Evolutionary conservation across 2,797 vertebrate species (phyloP).

Genomic region (Lithobates pipiens): DNA sequence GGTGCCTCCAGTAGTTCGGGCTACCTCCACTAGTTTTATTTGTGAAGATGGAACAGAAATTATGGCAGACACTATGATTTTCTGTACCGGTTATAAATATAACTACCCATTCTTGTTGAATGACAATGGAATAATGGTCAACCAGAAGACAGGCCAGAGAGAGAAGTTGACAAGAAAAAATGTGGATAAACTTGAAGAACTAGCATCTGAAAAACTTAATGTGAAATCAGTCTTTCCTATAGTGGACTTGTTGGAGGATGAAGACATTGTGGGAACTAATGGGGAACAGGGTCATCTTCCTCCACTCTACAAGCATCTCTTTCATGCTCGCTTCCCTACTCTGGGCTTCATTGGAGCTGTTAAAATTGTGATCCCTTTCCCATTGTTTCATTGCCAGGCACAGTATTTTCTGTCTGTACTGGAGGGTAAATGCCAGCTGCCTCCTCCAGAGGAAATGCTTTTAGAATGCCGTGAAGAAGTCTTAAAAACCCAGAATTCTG

Average conservation of each 20-base stretch:
- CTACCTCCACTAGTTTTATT: slow-evolving; percentile 69
- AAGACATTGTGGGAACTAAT: slow-evolving; percentile 47
- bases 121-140: no score
- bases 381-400: slow-evolving; percentile 80
- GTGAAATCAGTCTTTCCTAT: not conserved
- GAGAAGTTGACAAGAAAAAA: not conserved
- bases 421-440: slow-evolving; percentile 71
- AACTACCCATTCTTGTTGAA: slow-evolving; percentile 74
- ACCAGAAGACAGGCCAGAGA: not conserved
- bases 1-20: slow-evolving; percentile 63
- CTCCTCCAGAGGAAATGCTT: slow-evolving; percentile 73
- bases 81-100: slow-evolving; percentile 84
- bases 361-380: slow-evolving; percentile 80
- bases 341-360: slow-evolving; percentile 80
- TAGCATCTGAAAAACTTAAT: no score
- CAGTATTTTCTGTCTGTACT: slow-evolving; percentile 71
- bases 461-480: slow-evolving; percentile 66
- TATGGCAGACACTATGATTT: slow-evolving; percentile 73
- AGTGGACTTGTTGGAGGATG: slow-evolving; percentile 15
- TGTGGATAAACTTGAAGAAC: no score
- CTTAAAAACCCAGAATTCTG: slow-evolving; percentile 53
- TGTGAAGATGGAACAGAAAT: slow-evolving; percentile 72
- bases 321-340: slow-evolving; percentile 76
- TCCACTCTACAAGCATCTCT: slow-evolving; percentile 74
- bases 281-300: slow-evolving; percentile 69